Evolutionary conservation across 2,113 vertebrate species (phyloP).

Genomic region (Tympanuchus pallidicinctus): DNA sequence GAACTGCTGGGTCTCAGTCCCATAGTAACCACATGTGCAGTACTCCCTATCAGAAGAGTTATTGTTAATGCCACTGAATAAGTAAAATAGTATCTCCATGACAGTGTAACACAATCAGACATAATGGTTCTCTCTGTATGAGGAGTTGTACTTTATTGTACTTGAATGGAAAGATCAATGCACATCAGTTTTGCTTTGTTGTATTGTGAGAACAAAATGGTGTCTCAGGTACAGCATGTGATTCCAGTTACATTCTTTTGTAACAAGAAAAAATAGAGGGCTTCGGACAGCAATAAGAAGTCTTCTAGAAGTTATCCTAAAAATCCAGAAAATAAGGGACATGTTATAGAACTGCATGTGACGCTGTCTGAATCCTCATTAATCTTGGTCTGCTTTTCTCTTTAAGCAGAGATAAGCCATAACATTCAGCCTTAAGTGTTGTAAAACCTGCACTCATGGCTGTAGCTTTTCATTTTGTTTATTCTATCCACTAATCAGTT

Average conservation of each 20-base stretch:
- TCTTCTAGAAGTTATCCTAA: neutral
- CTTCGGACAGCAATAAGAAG: neutral
- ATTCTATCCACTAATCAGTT: neutral
- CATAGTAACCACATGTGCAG: neutral
- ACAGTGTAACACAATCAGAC: neutral
- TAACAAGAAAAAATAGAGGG: neutral
- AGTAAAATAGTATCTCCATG: neutral
- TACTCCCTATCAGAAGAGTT: neutral
- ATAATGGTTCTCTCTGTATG: neutral
- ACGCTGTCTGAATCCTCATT: neutral
- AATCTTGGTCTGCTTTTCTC: neutral
- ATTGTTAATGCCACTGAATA: neutral
- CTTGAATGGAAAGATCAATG: constrained; percentile 6
- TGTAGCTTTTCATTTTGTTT: neutral
- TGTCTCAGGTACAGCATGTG: neutral
- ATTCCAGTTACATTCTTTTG: neutral
- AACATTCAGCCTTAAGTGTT: neutral
- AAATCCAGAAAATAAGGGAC: neutral
- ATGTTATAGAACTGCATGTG: neutral
- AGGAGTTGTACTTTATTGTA: constrained; percentile 1
- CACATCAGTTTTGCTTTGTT: constrained; percentile 18
- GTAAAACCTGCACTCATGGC: neutral
- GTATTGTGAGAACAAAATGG: neutral
- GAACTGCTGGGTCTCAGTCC: neutral
- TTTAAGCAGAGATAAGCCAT: neutral